Conservation (phyloP, 1,140 invertebrate genomes). For the Limonius californicus region DNA sequence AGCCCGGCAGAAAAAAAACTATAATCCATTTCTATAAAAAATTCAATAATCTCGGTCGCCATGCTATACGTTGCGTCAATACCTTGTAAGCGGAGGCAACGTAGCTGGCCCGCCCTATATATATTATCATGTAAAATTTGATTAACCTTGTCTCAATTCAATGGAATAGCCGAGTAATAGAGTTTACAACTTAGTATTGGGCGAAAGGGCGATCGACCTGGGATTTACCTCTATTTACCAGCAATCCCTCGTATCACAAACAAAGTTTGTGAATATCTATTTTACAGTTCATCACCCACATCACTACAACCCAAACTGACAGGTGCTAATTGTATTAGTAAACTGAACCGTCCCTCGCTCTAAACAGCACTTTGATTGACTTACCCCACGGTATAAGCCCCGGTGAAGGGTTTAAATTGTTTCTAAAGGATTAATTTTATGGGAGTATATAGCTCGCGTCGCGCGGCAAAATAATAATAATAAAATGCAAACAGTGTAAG, state of each 20-base stretch:
- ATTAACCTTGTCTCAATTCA: no score
- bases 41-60: no score
- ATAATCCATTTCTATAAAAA: no score
- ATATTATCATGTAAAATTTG: no score
- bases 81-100: no score
- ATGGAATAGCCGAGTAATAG: no score
- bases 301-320: not conserved
- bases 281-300: not conserved
- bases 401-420: not conserved
- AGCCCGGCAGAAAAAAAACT: no score
- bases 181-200: no score
- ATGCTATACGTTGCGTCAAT: no score
- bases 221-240: not conserved
- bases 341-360: not conserved
- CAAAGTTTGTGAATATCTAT: conserved; percentile 1
- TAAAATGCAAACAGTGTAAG: not conserved
- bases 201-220: no score
- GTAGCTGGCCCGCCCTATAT: no score
- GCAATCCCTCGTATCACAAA: not conserved
- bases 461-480: not conserved
- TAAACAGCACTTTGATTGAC: conserved; percentile 1
- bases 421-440: conserved; percentile 1
- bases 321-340: conserved; percentile 1
- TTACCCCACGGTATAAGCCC: not conserved
- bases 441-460: not conserved